phyloP scores from a whole-genome alignment of 1,140 invertebrate species.

The Sycophila sp. region DNA sequence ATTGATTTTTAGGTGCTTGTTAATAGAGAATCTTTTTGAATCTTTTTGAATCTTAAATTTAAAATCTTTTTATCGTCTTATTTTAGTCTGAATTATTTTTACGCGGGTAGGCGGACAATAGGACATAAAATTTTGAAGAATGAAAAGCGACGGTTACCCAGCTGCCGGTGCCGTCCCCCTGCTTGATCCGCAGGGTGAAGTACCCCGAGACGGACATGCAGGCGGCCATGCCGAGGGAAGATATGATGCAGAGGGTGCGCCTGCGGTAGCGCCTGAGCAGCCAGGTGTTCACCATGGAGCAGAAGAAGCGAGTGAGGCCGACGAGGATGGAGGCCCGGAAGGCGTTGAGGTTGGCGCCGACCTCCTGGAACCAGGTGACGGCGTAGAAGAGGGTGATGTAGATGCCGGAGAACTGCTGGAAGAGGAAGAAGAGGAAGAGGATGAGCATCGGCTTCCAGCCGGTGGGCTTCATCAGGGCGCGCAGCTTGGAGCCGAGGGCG shows the following conservation, averaged over 20 bases:
- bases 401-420: conserved; percentile 73
- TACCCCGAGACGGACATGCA: conserved; percentile 68
- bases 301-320: conserved; percentile 72
- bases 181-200: conserved; percentile 62
- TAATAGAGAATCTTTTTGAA: too few relatives aligned
- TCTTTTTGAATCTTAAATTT: too few relatives aligned
- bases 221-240: conserved; percentile 65
- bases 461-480: conserved; percentile 66
- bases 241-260: conserved; percentile 66
- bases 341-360: conserved; percentile 64
- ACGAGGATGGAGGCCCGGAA: conserved; percentile 71
- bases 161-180: conserved; percentile 51
- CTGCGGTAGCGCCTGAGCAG: conserved; percentile 66
- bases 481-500: conserved; percentile 49
- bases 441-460: conserved; percentile 72
- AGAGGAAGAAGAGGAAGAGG: conserved; percentile 68
- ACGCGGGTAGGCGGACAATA: too few relatives aligned
- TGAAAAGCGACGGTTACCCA: too few relatives aligned
- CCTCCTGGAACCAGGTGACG: conserved; percentile 71
- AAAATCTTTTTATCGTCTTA: too few relatives aligned
- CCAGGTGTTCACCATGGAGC: conserved; percentile 69
- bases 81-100: too few relatives aligned
- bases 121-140: too few relatives aligned
- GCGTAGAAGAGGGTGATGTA: conserved; percentile 78
- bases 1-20: too few relatives aligned